Evolutionary conservation across 1,140 invertebrate species (phyloP), one percentile per base, ranked within the genome.

Genomic region (Aphaenogaster ashmeadi): DNA sequence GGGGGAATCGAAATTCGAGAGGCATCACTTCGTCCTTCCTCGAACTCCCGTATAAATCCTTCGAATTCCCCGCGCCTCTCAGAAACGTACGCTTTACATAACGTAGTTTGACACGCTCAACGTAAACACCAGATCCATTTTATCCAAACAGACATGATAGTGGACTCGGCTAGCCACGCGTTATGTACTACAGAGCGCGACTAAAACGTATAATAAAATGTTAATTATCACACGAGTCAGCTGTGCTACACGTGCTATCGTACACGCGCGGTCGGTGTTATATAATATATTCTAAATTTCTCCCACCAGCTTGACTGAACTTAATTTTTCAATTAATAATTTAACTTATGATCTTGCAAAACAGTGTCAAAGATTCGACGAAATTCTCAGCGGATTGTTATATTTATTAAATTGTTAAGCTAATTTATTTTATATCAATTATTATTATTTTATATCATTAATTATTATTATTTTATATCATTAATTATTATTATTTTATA

Each of bases 81-180:
- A 60, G 62, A 79, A 50, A 33, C 52, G 47, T 27, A 52, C 21
- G 67, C 44, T 72, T 52, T 58, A 56, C 66, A 67, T 41, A n/a
- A 47, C 47, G 41, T 33, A 54, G 60, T 64, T 66, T 79, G 88
- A 89, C 75, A 85, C 50, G 50, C 41, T 64, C 80, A 78, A 85
- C 88, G 60, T 89, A 89, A 89, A 89, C 81, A 81, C 74, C 72
- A 44, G 74, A 78, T 78, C 87, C 66, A 60, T 44, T 88, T 89
- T 75, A 78, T 74, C 62, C 52, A 78, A 89, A 66, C 81, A 86
- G 33, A 36, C 87, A 64, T 9, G 79, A 88, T 78, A 89, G 62
- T 18, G 56, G 41, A 64, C 41, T 64, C 58, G 0, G 58, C 21
- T 33, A 78, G 38, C 75, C 15, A 78, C 58, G 41, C 41, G 36